Evolutionary conservation across 2,797 vertebrate genomes (phyloP), one percentile per base, ranked within the genome.

Genomic region (Caiman crocodilus): DNA sequence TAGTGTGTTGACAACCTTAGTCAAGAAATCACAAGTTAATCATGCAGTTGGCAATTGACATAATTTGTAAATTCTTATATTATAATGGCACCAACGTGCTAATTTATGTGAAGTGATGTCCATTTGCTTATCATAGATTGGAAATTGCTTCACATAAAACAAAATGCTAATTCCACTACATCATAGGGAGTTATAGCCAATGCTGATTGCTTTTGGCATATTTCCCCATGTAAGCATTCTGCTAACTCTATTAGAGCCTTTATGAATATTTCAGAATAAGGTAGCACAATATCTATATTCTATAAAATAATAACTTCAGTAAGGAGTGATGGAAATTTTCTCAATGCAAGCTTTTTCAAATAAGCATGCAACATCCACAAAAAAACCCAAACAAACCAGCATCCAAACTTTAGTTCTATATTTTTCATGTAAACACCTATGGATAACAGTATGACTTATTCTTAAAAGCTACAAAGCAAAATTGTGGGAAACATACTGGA

Each of bases 41-140:
- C 94, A 91, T 91, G 88, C 76, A 91, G 87, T 89, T 96, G 89
- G 87, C 74, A 90, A 94, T 75, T 95, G 94, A 94, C 92, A 88
- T 94, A 28, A 93, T 91, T 82, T 89, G 92, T 96, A 95, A 96
- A 95, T 95, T 96, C 69, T 92, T 94, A 18, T 13, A 84, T 86
- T 93, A 90, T 63, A 93, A 92, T 78, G 79, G 65, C 65, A 96
- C 59, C 81, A 91, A 76, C 56, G 90, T 91, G 64, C 65, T 95
- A 94, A 95, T 94, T 96, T 80, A 88, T 91, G 81, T 93, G 89
- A 96, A 90, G 76, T 86, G 81, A 94, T 95, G 94, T 93, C 94
- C 88, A 94, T 96, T 97, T 96, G 75, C 81, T 96, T 96, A 94
- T 83, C 90, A 93, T 61, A 65, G 65, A 93, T 88, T 94, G 55